Percentiles rank a stretch among this genome's conserved stretches.
phyloP scores from a whole-genome alignment of 2,113 vertebrate species.

The Phyllostomus hastatus region DNA sequence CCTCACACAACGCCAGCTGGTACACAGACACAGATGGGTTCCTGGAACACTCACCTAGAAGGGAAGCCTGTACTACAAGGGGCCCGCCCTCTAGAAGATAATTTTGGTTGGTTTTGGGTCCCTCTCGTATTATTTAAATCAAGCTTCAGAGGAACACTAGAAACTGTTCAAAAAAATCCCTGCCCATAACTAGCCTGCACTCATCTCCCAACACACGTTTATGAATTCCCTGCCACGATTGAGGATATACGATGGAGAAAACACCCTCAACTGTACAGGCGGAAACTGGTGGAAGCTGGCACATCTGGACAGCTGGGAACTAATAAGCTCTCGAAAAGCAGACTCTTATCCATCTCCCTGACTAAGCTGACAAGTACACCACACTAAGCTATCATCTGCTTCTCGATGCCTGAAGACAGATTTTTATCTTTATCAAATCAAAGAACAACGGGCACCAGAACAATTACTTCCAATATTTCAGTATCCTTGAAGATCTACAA shows the following conservation, averaged over 20 bases:
- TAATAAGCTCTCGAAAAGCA: not conserved
- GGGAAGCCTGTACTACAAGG: too few species aligned
- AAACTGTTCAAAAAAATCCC: not conserved
- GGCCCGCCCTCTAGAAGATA: too few species aligned
- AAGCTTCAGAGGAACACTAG: fast-evolving
- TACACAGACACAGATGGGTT: too few species aligned
- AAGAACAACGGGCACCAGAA: not conserved
- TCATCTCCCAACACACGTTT: not conserved
- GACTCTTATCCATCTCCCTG: fast-evolving
- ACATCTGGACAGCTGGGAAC: not conserved
- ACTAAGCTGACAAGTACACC: not conserved
- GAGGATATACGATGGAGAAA: not conserved
- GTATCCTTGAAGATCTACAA: not conserved
- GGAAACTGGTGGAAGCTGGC: too few species aligned
- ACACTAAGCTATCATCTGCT: too few species aligned
- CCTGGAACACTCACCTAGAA: too few species aligned
- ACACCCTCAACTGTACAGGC: fast-evolving
- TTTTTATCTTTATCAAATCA: not conserved
- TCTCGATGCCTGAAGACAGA: not conserved
- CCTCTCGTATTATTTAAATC: not conserved
- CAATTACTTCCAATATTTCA: not conserved
- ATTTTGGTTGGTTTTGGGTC: too few species aligned
- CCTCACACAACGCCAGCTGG: too few species aligned
- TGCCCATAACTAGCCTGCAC: not conserved
- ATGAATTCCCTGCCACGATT: not conserved